Evolutionary conservation across 23 tunicate genomes (phyloP).

Genomic region (Trididemnum nubilum): DNA sequence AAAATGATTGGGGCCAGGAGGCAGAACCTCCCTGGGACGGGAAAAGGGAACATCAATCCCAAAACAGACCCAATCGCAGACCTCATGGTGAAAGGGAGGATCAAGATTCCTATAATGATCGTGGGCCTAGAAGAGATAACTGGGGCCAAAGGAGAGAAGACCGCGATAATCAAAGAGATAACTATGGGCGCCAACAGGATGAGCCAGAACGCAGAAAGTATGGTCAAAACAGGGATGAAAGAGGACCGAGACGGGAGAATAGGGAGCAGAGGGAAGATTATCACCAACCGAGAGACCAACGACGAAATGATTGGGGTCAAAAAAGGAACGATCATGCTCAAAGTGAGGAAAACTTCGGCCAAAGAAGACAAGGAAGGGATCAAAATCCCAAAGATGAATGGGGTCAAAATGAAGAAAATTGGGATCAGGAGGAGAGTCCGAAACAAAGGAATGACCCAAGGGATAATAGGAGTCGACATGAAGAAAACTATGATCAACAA

Average conservation of each 20-base stretch:
- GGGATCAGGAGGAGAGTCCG: too few species aligned
- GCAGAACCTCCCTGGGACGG: too few species aligned
- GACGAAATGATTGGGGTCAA: not conserved
- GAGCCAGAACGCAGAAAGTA: not conserved
- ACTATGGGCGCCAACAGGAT: not conserved
- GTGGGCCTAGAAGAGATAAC: slow-evolving; percentile 9
- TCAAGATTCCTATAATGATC: not conserved
- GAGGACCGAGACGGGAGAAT: slow-evolving; percentile 7
- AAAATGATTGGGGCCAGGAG: not conserved
- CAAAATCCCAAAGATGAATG: not conserved
- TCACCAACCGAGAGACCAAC: not conserved
- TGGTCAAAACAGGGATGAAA: not conserved
- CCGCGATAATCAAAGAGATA: not conserved
- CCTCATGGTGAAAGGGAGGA: not conserved
- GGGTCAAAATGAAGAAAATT: too few species aligned
- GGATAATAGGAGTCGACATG: not conserved
- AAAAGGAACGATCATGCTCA: not conserved
- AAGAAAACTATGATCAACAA: too few species aligned
- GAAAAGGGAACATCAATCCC: too few species aligned
- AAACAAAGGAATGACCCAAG: not conserved
- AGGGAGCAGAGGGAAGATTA: slow-evolving; percentile 3
- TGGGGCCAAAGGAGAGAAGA: slow-evolving; percentile 16
- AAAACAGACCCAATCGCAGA: too few species aligned
- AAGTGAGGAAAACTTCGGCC: not conserved
- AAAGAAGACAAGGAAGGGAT: not conserved